Conservation (phyloP, 2,888 invertebrate species). For the Ceratothoa steindachneri region DNA sequence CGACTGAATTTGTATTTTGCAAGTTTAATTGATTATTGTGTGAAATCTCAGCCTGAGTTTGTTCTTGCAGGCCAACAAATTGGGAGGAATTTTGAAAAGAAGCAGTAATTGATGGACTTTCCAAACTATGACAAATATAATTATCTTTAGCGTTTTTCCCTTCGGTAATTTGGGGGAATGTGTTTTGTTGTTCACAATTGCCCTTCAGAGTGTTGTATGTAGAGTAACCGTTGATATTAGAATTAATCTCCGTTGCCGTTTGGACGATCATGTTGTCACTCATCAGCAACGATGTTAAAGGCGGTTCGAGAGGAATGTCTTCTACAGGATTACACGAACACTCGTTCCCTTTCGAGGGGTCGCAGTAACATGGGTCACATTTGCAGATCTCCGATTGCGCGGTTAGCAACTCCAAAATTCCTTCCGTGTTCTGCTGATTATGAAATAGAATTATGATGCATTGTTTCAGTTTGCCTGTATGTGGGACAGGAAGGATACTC, state of each 20-base stretch:
- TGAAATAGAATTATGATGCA: neutral
- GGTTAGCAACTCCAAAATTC: conserved; percentile 35
- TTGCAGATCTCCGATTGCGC: conserved; percentile 47
- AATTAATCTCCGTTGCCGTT: neutral
- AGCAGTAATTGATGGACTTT: no score
- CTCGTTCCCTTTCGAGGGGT: conserved; percentile 42
- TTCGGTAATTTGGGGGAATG: neutral
- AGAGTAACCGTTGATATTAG: neutral
- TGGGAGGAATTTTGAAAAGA: no score
- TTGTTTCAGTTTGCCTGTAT: no score
- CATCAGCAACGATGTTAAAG: neutral
- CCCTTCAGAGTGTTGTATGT: neutral
- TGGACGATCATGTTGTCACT: neutral
- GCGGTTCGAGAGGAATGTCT: neutral
- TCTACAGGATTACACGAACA: conserved; percentile 45
- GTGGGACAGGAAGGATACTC: no score
- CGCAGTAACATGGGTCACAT: conserved; percentile 44
- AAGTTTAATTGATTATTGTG: no score
- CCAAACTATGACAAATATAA: neutral
- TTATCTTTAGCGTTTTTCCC: neutral
- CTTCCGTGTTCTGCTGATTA: neutral
- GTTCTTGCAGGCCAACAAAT: no score
- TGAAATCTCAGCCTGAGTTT: no score
- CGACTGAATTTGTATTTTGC: no score
- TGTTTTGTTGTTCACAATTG: neutral